phyloP scores from a whole-genome alignment of 2,113 vertebrate species.

The Tetrao urogallus region DNA sequence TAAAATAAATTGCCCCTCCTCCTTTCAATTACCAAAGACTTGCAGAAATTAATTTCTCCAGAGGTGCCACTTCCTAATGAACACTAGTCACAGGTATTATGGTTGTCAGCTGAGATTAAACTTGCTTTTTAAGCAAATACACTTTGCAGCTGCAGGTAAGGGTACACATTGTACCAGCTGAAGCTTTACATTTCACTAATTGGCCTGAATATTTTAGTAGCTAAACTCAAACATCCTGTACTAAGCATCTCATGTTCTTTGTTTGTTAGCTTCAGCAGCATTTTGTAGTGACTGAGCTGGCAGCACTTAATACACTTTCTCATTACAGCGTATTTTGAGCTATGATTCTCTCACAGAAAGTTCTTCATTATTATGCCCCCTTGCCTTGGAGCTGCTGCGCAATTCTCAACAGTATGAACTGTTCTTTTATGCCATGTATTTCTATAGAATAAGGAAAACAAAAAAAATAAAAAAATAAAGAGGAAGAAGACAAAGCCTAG shows the following conservation, averaged over 20 bases:
- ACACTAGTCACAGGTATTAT: not conserved
- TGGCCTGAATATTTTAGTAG: not conserved
- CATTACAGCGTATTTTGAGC: not conserved
- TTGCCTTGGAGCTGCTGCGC: not conserved
- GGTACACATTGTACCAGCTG: not conserved
- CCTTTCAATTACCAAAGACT: not conserved
- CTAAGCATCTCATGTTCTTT: not conserved
- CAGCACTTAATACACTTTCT: not conserved
- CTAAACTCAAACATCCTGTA: not conserved
- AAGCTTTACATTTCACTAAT: slow-evolving; percentile 1
- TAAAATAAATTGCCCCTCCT: not conserved
- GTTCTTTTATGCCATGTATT: not conserved
- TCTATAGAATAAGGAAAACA: not conserved
- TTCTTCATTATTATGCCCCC: not conserved
- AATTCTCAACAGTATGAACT: not conserved
- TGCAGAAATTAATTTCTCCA: not conserved
- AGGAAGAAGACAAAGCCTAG: not conserved
- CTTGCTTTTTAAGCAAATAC: not conserved
- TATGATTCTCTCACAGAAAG: not conserved
- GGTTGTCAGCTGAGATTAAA: not conserved
- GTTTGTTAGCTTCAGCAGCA: not conserved
- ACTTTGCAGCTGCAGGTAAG: not conserved
- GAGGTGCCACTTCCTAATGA: not conserved
- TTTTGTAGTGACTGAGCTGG: not conserved
- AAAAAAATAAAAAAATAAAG: not conserved